A percentile compares a stretch with the other conserved stretches of the same genome.
Conservation (phyloP, 2,113 vertebrate genomes). For the Nanger granti region DNA sequence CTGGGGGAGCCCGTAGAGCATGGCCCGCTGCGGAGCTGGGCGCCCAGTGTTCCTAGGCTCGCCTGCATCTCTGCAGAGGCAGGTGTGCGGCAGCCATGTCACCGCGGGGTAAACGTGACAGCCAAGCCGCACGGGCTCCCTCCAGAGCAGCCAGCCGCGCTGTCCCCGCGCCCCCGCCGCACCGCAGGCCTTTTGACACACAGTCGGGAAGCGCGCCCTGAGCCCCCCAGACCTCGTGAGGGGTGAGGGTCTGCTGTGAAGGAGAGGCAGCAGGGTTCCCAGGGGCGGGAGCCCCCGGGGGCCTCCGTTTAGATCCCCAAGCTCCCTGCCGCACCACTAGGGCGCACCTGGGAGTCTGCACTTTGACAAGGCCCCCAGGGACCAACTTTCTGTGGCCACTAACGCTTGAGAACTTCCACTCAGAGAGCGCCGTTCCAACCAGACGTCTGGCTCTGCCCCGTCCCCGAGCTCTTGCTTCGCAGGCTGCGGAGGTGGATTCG, state of each 20-base stretch:
- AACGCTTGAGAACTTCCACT: too few species aligned
- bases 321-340: background rate
- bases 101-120: accelerated
- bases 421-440: too few species aligned
- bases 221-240: accelerated
- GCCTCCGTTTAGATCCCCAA: accelerated
- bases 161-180: accelerated
- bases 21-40: accelerated
- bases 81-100: accelerated
- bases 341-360: background rate
- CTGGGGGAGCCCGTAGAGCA: accelerated
- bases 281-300: accelerated
- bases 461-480: background rate
- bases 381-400: too few species aligned
- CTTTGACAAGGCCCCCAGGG: background rate
- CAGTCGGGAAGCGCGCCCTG: accelerated
- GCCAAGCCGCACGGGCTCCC: accelerated
- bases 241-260: background rate
- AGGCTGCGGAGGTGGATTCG: accelerated
- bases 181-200: too few species aligned
- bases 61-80: background rate
- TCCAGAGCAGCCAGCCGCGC: accelerated
- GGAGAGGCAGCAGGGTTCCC: accelerated
- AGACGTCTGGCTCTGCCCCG: accelerated
- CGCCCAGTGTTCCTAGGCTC: accelerated